These are phyloP conservation scores for Lacanobia wlatinum DNA, from an alignment of 2,888 invertebrate species.

Conservation along the genomic window DNA sequence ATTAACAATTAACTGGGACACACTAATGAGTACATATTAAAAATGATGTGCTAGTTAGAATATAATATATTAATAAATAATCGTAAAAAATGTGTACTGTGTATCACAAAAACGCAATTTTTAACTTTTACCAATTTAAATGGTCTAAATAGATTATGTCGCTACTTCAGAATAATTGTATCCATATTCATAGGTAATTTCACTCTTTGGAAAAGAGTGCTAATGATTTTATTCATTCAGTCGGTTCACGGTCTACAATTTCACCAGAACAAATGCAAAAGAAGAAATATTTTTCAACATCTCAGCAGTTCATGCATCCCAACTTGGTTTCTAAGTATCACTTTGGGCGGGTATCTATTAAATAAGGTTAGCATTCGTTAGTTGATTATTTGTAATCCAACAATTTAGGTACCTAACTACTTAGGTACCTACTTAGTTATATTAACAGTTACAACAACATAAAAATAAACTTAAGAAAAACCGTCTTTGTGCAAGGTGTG, in stretches of 20 bases:
- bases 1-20: background rate
- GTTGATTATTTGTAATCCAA: background rate
- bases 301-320: background rate
- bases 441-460: background rate
- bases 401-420: no score
- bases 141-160: background rate
- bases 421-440: no score
- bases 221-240: background rate
- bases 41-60: background rate
- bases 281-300: background rate
- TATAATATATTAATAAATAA: no score
- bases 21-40: no score
- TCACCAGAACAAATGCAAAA: background rate
- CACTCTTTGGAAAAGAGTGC: background rate
- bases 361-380: background rate
- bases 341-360: background rate
- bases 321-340: background rate
- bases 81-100: background rate
- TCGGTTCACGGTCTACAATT: background rate
- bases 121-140: background rate
- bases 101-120: background rate
- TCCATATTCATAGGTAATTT: background rate
- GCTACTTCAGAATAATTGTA: background rate
- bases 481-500: background rate
- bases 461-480: background rate